Base-by-base conservation (phyloP, 2,888 invertebrate species). In the Acanthosoma haemorrhoidale region DNA sequence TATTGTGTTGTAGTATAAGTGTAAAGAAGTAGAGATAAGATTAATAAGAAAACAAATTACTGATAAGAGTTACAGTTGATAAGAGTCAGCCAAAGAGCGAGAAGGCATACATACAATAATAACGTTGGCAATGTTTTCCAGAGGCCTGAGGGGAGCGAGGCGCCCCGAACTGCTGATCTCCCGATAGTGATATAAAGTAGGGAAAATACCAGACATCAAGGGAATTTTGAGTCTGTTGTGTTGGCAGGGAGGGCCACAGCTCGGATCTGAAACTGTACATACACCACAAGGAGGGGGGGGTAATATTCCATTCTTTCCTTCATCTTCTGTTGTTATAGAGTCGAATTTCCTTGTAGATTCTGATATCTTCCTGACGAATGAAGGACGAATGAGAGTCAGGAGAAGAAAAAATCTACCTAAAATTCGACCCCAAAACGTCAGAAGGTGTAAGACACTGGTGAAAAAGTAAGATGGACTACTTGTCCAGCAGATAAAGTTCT, bases 171-270 rank as follows among this genome's bases (percentile, higher is more conserved):
- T 41, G 64, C 39, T 9, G 41, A n/a, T n/a, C 38, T 64, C 29
- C 64, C 64, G 39, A 41, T 64, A n/a, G 31, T 64, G 39, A 59
- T 38, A 64, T 41, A 64, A 64, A 39, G 38, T 39, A 39, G 64
- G 64, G 36, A 64, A 64, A 64, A 16, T 29, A 16, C 29, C 8
- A 34, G 64, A 64, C 64, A 64, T 29, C 29, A 9, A 64, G 64
- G 64, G 64, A 64, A 64, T 64, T 64, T 67, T 67, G 67, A 67
- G 67, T 67, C 36, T 51, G 51, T 51, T 36, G 67, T 51, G 67
- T 51, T 67, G 67, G 57, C 67, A 57, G 67, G 67, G 34, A 67
- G 57, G 29, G 57, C 31, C 57, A 57, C 51, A 57, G 58, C 68
- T 68, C 68, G 18, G 21, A 58, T 57, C 39, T 57, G 58, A 58